Base-by-base conservation (phyloP, 2,888 invertebrate species). In the Scaeva pyrastri region DNA sequence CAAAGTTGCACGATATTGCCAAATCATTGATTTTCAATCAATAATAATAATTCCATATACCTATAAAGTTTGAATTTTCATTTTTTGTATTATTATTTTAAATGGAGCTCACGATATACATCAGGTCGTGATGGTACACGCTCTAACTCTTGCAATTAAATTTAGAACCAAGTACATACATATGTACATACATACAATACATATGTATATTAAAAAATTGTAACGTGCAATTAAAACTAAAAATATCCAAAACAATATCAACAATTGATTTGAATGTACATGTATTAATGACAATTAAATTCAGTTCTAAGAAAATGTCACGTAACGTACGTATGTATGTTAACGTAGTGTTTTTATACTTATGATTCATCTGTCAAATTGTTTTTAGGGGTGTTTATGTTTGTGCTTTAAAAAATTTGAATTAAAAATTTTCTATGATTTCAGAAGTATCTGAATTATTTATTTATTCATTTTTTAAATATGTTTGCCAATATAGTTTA, bases 111-210 rank as follows among this genome's bases (percentile, higher is more conserved):
- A 68, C 36, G 39, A 52, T 16, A 43, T 31, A 43, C 39, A 11
- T 11, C n/a, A 52, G 23, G 23, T 52, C 10, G 16, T 52, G n/a
- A 8, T 68, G n/a, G 16, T 68, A 45, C 58, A 76, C 68, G 48
- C 50, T 50, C 41, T 70, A 31, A 60, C 41, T 31, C 8, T 31
- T 5, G 60, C 19, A 77, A 70, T 70, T 70, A 62, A 52, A 52
- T 70, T 60, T 77, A 77, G 70, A 70, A 43, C 43, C 23, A 77
- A 60, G 50, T 70, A 50, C 70, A 70, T 60, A 60, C 8, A 12
- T 3, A 70, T 4, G 60, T n/a, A 52, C 14, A 2, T 14, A 50
- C 19, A 12, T 11, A 39, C 11, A 39, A 39, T 3, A 39, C 10
- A 10, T 11, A 12, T 21, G 39, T 60, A 11, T 21, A n/a, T 45